Conservation (phyloP, 2,888 invertebrate genomes). For the Nasonia oneida region DNA sequence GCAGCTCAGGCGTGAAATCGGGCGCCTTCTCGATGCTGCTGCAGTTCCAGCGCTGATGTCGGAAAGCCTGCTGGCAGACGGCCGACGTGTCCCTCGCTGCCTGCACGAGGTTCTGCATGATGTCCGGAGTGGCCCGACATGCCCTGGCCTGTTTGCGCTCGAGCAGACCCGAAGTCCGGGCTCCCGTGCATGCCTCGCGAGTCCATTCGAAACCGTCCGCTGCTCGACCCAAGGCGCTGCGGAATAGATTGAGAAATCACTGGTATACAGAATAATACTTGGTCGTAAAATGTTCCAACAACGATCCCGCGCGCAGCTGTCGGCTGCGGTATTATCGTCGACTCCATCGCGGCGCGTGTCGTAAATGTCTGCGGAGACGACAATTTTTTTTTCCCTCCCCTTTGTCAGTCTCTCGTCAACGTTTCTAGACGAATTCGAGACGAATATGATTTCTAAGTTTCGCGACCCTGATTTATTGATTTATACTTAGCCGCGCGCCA, state of each 20-base stretch:
- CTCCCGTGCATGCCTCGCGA: slow-evolving; percentile 74
- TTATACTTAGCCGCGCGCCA: not conserved
- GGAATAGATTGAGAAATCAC: not conserved
- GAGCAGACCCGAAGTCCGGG: slow-evolving; percentile 81
- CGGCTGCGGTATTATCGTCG: not conserved
- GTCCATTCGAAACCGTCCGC: slow-evolving; percentile 74
- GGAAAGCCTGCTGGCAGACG: slow-evolving; percentile 87
- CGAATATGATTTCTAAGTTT: not conserved
- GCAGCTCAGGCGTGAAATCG: slow-evolving; percentile 87
- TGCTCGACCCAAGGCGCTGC: slow-evolving; percentile 74
- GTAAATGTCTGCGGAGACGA: not conserved
- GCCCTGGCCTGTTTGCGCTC: slow-evolving; percentile 84
- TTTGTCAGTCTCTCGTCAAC: not conserved
- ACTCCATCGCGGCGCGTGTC: not conserved
- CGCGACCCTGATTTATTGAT: not conserved
- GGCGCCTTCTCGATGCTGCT: slow-evolving; percentile 88
- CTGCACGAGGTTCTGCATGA: slow-evolving; percentile 88
- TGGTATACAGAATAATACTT: not conserved
- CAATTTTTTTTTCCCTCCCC: not conserved
- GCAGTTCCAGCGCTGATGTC: slow-evolving; percentile 91
- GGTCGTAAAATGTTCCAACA: not conserved
- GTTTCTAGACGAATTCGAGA: not conserved
- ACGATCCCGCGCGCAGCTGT: no score
- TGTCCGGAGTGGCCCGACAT: slow-evolving; percentile 84
- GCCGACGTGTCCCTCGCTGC: slow-evolving; percentile 86